Base-by-base conservation (phyloP, 2,113 vertebrate genomes). In the Laterallus jamaicensis region DNA sequence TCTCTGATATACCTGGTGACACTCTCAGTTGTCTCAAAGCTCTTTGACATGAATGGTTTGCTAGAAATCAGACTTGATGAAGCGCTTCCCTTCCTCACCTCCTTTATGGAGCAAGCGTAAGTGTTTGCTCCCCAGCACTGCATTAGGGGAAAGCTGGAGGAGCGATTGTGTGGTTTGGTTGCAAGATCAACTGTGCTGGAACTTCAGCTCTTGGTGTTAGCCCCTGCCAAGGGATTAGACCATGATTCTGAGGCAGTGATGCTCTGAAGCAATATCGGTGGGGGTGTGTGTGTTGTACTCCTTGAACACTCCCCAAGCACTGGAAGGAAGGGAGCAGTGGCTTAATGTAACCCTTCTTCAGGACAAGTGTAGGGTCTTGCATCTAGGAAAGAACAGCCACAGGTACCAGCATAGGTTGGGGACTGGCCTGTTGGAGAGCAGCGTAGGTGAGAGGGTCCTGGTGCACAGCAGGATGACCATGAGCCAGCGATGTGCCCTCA, bases 111-210 rank as follows among this genome's bases (percentile, higher is more conserved):
- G 60, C 17, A 54, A 68, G 22, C 2, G 0, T 42, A 11, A 44
- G 14, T 1, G 1, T 31, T 76, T 82, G 3, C 11, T 86, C 40
- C 44, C 22, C 21, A 17, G 39, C 0, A 1, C 16, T 9, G 25
- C 67, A 13, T n/a, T 64, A 20, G 39, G 37, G 73, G 39, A 74
- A 88, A 60, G 11, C 71, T 58, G 56, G 56, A 78, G 73, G 56
- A 83, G 35, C 1, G 11, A 39, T 29, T 47, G 14, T 25, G 3
- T 40, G 37, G 20, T 70, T 80, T 67, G 37, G 24, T 35, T 60
- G n/a, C 56, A 78, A 44, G 64, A 32, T 62, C 37, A 11, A 47
- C 52, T 54, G 13, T 78, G 54, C 39, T 91, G 82, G 42, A 28
- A 35, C 44, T 80, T 68, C 59, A 74, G 63, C 28, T 85, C 44